phyloP scores from a whole-genome alignment of 2,113 vertebrate species.

The Lipotes vexillifer region DNA sequence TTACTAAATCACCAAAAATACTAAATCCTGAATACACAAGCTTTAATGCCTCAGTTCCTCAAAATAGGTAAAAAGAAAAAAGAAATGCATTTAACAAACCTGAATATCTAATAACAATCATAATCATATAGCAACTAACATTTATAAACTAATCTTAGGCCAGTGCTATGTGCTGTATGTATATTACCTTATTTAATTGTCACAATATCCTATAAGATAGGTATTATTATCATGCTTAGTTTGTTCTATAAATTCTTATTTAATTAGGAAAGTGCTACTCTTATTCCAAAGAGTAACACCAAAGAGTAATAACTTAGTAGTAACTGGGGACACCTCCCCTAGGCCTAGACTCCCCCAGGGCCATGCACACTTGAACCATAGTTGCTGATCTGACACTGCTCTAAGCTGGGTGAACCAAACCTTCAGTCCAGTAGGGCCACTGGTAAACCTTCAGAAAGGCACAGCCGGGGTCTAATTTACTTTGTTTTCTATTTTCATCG shows the following conservation, averaged over 20 bases:
- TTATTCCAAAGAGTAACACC: neutral
- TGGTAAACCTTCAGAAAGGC: neutral
- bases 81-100: neutral
- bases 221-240: neutral
- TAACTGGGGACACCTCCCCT: neutral
- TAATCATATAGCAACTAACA: neutral
- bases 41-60: neutral
- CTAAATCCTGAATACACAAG: neutral
- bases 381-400: neutral
- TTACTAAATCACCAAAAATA: neutral
- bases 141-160: neutral
- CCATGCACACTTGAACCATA: neutral
- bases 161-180: neutral
- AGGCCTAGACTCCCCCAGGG: neutral
- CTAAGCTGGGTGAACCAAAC: neutral
- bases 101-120: neutral
- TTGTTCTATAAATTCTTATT: neutral
- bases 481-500: constrained; percentile 19
- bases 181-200: neutral
- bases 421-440: neutral
- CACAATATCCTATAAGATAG: neutral
- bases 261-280: neutral
- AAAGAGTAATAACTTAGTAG: too few species aligned
- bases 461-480: neutral
- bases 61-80: neutral